Evolutionary conservation across 2,888 invertebrate species (phyloP).

Genomic region (Prosapia bicincta): DNA sequence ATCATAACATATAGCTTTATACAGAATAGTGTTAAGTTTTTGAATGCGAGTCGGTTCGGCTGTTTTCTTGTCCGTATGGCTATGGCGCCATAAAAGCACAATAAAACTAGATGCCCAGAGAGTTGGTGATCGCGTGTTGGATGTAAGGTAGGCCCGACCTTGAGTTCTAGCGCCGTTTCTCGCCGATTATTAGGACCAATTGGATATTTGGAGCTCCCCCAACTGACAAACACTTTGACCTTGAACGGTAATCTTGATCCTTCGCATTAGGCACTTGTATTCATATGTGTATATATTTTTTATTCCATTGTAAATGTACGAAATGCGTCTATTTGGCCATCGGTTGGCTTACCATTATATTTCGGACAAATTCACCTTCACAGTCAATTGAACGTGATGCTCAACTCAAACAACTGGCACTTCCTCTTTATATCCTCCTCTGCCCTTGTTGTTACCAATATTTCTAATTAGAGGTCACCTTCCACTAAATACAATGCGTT

Average conservation of each 20-base stretch:
- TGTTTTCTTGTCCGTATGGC: no score
- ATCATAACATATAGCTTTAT: no score
- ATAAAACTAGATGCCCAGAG: background rate
- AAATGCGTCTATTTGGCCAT: no score
- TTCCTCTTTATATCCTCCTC: background rate
- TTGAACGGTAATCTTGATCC: background rate
- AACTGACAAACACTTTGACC: background rate
- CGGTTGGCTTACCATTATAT: background rate
- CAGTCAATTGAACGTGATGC: background rate
- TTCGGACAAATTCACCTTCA: background rate
- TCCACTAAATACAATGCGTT: no score
- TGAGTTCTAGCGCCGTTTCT: background rate
- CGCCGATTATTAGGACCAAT: background rate
- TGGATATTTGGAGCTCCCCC: background rate
- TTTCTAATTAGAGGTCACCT: background rate
- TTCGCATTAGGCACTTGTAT: background rate
- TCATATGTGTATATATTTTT: background rate
- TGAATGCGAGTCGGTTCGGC: no score
- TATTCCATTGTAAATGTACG: no score
- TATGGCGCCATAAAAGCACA: background rate
- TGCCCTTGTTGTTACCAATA: background rate
- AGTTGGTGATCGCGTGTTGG: background rate
- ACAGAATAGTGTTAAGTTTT: no score
- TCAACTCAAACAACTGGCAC: background rate
- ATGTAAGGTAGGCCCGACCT: background rate